These are phyloP conservation scores for Allacma fusca DNA, from an alignment of 2,888 invertebrate genomes.

Conservation along the genomic window DNA sequence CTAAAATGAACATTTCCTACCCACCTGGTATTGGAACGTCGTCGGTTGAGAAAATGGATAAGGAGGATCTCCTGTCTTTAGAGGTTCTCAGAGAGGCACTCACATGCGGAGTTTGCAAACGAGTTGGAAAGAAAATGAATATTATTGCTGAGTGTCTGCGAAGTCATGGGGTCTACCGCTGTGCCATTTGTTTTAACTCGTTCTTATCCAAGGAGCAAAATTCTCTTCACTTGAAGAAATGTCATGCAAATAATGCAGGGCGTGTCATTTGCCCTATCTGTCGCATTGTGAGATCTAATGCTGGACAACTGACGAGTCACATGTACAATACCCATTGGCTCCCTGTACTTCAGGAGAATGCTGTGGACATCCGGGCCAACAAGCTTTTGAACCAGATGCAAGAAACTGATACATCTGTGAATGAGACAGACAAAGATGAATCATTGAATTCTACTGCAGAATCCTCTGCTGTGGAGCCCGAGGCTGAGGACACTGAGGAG, in stretches of 20 bases:
- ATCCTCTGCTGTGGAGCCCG: neutral
- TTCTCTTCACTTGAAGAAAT: conserved; percentile 52
- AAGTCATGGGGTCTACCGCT: conserved; percentile 57
- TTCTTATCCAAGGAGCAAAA: conserved; percentile 52
- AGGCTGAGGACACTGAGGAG: too few species aligned
- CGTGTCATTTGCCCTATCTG: conserved; percentile 54
- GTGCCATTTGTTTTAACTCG: conserved; percentile 60
- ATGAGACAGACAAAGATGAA: conserved; percentile 9
- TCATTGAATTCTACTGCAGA: conserved; percentile 3
- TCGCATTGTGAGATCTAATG: conserved; percentile 51
- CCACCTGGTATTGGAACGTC: conserved; percentile 58
- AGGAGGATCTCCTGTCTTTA: conserved; percentile 47
- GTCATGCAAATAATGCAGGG: conserved; percentile 43
- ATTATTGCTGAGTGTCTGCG: conserved; percentile 53
- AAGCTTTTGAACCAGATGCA: conserved; percentile 13
- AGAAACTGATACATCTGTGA: neutral
- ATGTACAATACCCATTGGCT: conserved; percentile 54
- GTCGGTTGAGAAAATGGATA: conserved; percentile 56
- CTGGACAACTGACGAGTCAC: conserved; percentile 58
- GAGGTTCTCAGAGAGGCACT: conserved; percentile 47
- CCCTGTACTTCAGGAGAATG: conserved; percentile 26
- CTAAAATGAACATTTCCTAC: conserved; percentile 19
- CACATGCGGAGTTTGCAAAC: conserved; percentile 55
- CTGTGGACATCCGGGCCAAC: neutral
- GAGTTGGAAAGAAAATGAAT: conserved; percentile 48